These are phyloP conservation scores for Protobothrops flavoviridis DNA, from an alignment of 2,113 vertebrate species.

Conservation along the genomic window DNA sequence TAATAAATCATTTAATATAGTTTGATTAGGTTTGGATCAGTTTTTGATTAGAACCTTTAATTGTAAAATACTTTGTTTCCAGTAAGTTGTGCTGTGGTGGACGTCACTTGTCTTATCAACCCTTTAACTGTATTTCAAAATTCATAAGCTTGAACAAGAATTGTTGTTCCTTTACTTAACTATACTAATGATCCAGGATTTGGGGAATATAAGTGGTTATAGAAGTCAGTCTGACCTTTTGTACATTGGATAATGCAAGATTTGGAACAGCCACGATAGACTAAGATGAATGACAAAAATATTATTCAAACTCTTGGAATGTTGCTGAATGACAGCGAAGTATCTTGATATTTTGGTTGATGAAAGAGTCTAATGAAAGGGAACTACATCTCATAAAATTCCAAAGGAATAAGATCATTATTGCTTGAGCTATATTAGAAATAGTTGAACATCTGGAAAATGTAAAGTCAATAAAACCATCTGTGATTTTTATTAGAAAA, in stretches of 20 bases:
- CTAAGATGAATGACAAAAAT: not conserved
- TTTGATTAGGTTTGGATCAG: not conserved
- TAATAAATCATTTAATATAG: not conserved
- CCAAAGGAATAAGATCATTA: not conserved
- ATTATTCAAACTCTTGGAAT: not conserved
- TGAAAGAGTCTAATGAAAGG: not conserved
- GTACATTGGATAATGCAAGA: not conserved
- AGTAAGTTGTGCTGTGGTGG: slow-evolving; percentile 46
- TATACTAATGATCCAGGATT: not conserved
- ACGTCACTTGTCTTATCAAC: slow-evolving; percentile 49
- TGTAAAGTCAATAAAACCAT: not conserved
- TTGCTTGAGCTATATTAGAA: not conserved
- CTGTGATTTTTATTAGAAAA: not conserved
- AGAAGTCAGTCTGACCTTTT: not conserved
- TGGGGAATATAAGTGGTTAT: not conserved
- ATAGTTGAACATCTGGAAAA: not conserved
- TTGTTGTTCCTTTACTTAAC: not conserved
- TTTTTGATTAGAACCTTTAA: slow-evolving; percentile 21
- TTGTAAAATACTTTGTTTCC: slow-evolving; percentile 45
- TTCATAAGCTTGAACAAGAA: not conserved
- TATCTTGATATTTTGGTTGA: not conserved
- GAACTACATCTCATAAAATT: not conserved
- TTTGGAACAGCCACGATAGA: not conserved
- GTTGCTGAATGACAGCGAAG: not conserved
- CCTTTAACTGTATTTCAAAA: slow-evolving; percentile 25